A percentile compares a stretch with the other conserved stretches of the same genome.
phyloP scores from a whole-genome alignment of 2,888 invertebrate species.

The Barypeithes pellucidus region DNA sequence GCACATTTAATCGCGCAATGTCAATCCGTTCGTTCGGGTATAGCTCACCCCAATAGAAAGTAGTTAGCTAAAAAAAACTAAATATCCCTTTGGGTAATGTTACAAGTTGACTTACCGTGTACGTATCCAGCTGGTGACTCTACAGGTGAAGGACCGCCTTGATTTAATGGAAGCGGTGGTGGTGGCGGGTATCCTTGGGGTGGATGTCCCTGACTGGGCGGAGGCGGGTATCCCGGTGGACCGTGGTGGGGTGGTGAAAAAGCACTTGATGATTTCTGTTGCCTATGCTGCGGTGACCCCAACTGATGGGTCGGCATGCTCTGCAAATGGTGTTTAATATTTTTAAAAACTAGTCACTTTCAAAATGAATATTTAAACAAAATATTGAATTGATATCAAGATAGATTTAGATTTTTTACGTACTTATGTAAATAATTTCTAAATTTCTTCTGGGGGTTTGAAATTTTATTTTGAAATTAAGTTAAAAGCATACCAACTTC shows the following conservation, averaged over 20 bases:
- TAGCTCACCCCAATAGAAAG: no score
- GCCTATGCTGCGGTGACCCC: conserved; percentile 39
- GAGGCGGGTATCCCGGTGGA: conserved; percentile 65
- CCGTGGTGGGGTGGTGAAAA: conserved; percentile 74
- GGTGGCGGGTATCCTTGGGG: conserved; percentile 61
- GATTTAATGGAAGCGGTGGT: conserved; percentile 49
- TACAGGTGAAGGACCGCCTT: conserved; percentile 58
- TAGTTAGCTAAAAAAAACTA: no score
- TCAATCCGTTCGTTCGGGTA: no score
- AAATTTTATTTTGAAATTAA: no score
- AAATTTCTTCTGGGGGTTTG: no score
- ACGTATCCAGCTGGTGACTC: conserved; percentile 65
- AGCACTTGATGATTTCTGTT: conserved; percentile 73
- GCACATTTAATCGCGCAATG: no score
- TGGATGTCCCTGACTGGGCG: conserved; percentile 59
- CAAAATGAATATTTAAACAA: no score
- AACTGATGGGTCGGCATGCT: conserved; percentile 18
- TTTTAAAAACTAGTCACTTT: neutral
- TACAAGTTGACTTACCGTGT: conserved; percentile 66
- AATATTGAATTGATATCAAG: no score
- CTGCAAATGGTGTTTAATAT: conserved; percentile 1
- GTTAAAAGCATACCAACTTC: no score
- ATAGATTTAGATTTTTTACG: no score
- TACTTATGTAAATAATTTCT: no score
- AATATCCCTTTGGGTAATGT: no score